Base-by-base conservation (phyloP, 1,140 invertebrate genomes). In the Stenopsyche tienmushanensis region DNA sequence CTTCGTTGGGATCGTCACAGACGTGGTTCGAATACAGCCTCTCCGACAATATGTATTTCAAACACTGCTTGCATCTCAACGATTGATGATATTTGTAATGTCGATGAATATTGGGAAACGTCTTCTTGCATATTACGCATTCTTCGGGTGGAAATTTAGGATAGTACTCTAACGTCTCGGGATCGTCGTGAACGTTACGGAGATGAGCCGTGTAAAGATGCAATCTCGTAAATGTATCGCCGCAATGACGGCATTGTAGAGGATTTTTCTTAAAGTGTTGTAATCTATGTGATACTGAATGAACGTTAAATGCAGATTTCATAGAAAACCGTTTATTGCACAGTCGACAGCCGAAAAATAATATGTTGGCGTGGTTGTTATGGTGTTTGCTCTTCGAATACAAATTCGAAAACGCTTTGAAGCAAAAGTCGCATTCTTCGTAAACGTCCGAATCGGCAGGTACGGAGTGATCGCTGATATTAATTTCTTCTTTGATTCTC, bases 361-460 rank as follows among this genome's bases (percentile, higher is more conserved):
- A 75, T 0, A 77, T 78, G 2, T 73, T 74, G 24, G 65, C 74
- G 59, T 82, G 80, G 8, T 77, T 75, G 15, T 68, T 57, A 34
- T 77, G 69, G 67, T 82, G 80, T 53, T 67, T 68, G 9, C 62
- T 64, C 58, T 78, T 76, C 0, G 77, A 75, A 29, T 71, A 76
- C 42, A 73, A 76, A 18, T 62, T 73, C 0, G 78, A 78, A 3
- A 77, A 70, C 0, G 78, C 76, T 66, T 80, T 80, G 66, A 82
- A 82, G 64, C 80, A 82, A 70, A 80, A 82, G 1, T 60, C 59
- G 49, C 80, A 82, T 59, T 82, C 80, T 26, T 80, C 76, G 57
- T 81, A 80, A 8, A 72, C 69, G 1, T 47, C 71, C 67, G 2
- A 57, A 62, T 1, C 69, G 20, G 8, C 1, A 10, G 29, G 1